phyloP scores from a whole-genome alignment of 2,797 vertebrate genomes.

The Darevskia nairensis region DNA sequence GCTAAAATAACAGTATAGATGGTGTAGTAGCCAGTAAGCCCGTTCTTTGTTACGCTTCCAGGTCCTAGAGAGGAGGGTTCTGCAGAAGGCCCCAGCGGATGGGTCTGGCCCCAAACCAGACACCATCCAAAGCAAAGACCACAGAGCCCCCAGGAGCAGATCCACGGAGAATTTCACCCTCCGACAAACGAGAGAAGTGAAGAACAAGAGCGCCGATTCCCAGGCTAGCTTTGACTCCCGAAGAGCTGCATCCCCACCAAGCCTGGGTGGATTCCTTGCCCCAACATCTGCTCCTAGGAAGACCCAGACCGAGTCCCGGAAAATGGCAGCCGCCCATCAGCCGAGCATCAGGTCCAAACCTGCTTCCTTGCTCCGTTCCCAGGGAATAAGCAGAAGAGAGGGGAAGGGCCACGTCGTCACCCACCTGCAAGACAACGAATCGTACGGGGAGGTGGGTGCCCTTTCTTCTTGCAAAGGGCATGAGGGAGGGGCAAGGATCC shows the following conservation, averaged over 20 bases:
- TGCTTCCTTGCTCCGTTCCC: constrained; percentile 17
- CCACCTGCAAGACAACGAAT: not conserved
- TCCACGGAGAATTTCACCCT: not conserved
- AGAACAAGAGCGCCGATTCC: constrained; percentile 16
- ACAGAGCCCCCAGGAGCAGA: not conserved
- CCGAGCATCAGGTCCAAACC: not conserved
- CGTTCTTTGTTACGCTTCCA: not conserved
- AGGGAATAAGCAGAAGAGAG: constrained; percentile 28
- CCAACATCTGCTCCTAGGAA: constrained; percentile 4
- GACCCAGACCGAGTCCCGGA: not conserved
- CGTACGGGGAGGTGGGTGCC: constrained; percentile 55
- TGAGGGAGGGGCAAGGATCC: not conserved
- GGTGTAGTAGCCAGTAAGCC: fast-evolving
- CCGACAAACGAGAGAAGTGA: not conserved
- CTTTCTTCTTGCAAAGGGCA: not conserved
- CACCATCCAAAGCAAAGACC: not conserved
- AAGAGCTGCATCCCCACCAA: not conserved
- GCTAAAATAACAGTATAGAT: not conserved
- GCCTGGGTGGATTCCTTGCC: fast-evolving
- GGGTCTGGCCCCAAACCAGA: not conserved
- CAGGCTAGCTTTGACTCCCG: not conserved
- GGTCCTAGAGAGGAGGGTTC: constrained; percentile 40
- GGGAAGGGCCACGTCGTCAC: not conserved
- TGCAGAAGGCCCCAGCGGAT: constrained; percentile 3
- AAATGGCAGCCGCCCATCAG: constrained; percentile 27